Evolutionary conservation across 2,888 invertebrate genomes (phyloP), one percentile per base, ranked within the genome.

Genomic region (Tetranychus truncatus): DNA sequence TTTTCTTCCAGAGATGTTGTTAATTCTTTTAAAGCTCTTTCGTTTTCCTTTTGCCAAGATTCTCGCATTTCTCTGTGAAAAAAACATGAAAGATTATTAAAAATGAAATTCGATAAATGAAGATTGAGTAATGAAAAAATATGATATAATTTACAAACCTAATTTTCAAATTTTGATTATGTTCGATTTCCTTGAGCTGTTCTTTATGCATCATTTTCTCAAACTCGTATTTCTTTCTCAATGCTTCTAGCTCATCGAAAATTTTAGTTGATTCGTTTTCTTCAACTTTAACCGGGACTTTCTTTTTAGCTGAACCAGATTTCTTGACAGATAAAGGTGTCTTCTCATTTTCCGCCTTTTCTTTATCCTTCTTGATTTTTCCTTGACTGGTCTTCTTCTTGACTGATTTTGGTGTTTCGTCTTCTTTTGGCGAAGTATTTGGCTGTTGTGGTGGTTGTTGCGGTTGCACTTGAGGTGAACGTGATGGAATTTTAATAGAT

Each of bases 171-270:
- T 90, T 91, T 88, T 83, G 1, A 80, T 88, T 88, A 79, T 89
- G 88, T 81, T 89, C 89, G 20, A 91, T 81, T 80, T 91, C 91
- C 0, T 85, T 83, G 1, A 92, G 80, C 82, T 91, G 89, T 79
- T 90, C 88, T 76, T 88, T 86, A 80, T 91, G 89, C 71, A 75
- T 75, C 45, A 65, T 65, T 9, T 75, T 75, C 6, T 75, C 71
- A 20, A 55, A 21, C 6, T 21, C 8, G 6, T 55, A 55, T 65
- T 75, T 69, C 44, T 75, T 75, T 34, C 8, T 71, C 7, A 75
- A 44, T 21, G 34, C 15, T 75, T 72, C 71, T 34, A 65, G 15
- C 55, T 75, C 75, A 34, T 75, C 75, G 6, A 45, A 45, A 15
- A 72, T 18, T 72, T 45, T 24, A 3, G 4, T 55, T 9, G 9